Percentiles rank a stretch among this genome's conserved stretches.
These are phyloP conservation scores for Octonoba sinensis DNA, from an alignment of 2,888 invertebrate genomes.

Conservation along the genomic window DNA sequence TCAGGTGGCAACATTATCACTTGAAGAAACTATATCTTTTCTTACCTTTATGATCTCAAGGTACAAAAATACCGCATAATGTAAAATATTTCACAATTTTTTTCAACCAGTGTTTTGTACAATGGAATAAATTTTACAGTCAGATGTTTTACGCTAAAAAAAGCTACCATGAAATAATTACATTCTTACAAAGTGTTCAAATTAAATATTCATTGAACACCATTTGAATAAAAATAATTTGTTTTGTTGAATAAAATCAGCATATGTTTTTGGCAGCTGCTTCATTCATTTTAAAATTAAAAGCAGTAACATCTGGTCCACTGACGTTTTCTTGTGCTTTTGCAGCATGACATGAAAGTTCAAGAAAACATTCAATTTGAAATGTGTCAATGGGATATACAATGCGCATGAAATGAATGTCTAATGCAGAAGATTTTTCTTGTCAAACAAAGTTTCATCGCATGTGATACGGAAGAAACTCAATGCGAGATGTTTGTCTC, in stretches of 20 bases:
- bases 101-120: slow-evolving; percentile 61
- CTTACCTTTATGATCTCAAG: slow-evolving; percentile 35
- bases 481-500: slow-evolving; percentile 3
- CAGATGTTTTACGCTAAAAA: slow-evolving; percentile 34
- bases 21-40: slow-evolving; percentile 35
- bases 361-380: slow-evolving; percentile 13
- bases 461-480: slow-evolving; percentile 25
- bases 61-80: slow-evolving; percentile 64
- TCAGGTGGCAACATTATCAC: slow-evolving; percentile 31
- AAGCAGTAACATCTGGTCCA: slow-evolving; percentile 31
- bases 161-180: slow-evolving; percentile 46
- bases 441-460: not conserved
- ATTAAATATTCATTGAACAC: slow-evolving; percentile 11
- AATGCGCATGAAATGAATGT: slow-evolving; percentile 29
- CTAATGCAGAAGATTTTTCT: slow-evolving; percentile 1
- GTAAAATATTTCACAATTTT: slow-evolving; percentile 61
- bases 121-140: slow-evolving; percentile 58
- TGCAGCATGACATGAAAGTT: slow-evolving; percentile 31
- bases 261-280: slow-evolving; percentile 55
- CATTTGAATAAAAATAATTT: slow-evolving; percentile 45
- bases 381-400: slow-evolving; percentile 28
- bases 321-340: slow-evolving; percentile 53
- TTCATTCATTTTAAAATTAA: slow-evolving; percentile 14
- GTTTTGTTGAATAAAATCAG: slow-evolving; percentile 43
- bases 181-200: slow-evolving; percentile 28